A percentile compares a stretch with the other conserved stretches of the same genome.
Conservation (phyloP, 2,888 invertebrate species). For the Leptogaster cylindrica region DNA sequence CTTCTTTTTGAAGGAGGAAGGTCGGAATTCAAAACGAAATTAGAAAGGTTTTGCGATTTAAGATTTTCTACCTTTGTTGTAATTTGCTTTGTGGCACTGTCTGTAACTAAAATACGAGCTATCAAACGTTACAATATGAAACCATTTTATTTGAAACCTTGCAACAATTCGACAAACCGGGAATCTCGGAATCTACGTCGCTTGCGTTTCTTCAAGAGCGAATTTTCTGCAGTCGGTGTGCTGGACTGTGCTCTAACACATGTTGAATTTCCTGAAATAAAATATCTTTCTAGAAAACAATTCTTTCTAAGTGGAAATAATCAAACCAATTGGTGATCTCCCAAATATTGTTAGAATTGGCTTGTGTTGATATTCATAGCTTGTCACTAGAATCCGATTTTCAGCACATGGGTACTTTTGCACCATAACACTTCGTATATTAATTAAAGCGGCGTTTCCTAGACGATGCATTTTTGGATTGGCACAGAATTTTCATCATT, state of each 20-base stretch:
- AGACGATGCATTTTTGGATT: slow-evolving; percentile 26
- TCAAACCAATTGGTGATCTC: neutral
- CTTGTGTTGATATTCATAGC: too few relatives aligned
- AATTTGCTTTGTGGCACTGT: slow-evolving; percentile 68
- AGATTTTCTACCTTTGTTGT: slow-evolving; percentile 73
- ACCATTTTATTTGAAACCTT: slow-evolving; percentile 64
- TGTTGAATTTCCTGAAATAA: neutral
- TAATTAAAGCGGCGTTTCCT: neutral
- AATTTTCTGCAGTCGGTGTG: slow-evolving; percentile 8
- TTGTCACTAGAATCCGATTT: neutral
- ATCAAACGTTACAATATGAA: slow-evolving; percentile 1
- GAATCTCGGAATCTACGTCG: slow-evolving; percentile 64
- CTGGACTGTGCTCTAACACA: slow-evolving; percentile 5
- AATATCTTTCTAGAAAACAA: neutral
- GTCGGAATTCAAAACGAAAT: slow-evolving; percentile 67
- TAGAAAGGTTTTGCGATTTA: slow-evolving; percentile 70
- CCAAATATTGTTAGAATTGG: neutral
- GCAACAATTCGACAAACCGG: slow-evolving; percentile 72
- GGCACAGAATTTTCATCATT: slow-evolving; percentile 21
- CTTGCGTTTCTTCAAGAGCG: slow-evolving; percentile 57
- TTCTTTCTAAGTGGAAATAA: neutral
- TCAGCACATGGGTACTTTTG: neutral
- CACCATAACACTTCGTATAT: neutral
- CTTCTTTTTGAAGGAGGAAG: neutral
- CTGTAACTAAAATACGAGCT: slow-evolving; percentile 66